Conservation (phyloP, 2,797 vertebrate species). For the Lycodopsis pacificus region DNA sequence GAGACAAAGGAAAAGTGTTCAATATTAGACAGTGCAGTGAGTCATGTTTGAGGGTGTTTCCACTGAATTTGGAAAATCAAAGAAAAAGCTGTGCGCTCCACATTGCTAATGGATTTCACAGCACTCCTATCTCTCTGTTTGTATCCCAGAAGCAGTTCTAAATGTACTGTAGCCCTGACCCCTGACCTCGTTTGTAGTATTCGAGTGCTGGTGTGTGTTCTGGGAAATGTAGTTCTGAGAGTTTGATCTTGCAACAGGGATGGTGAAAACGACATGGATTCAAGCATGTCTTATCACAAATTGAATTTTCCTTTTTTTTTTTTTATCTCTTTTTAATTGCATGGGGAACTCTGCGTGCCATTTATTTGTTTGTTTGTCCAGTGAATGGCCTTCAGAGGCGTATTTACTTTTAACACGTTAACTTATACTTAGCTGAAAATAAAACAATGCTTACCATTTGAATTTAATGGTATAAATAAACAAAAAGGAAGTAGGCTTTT, state of each 20-base stretch:
- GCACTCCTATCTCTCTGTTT: constrained; percentile 52
- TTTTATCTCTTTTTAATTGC: constrained; percentile 67
- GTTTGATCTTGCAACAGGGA: constrained; percentile 32
- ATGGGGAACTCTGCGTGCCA: constrained; percentile 72
- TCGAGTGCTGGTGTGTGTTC: constrained; percentile 47
- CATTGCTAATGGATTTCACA: constrained; percentile 72
- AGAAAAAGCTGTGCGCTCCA: constrained; percentile 43
- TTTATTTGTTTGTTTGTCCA: constrained; percentile 57
- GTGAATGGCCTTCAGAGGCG: constrained; percentile 43
- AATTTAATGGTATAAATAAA: constrained; percentile 35
- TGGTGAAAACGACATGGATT: constrained; percentile 52
- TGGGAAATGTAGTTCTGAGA: constrained; percentile 48
- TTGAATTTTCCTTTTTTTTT: constrained; percentile 21
- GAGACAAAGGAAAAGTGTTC: constrained; percentile 74
- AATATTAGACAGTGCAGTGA: constrained; percentile 71
- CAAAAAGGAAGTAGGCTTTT: constrained; percentile 55
- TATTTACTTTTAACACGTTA: constrained; percentile 54
- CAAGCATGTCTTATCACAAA: constrained; percentile 50
- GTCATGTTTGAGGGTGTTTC: constrained; percentile 74
- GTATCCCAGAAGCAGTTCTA: constrained; percentile 46
- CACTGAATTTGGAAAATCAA: constrained; percentile 67
- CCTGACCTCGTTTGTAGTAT: constrained; percentile 59
- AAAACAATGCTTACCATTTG: constrained; percentile 39
- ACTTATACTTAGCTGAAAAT: constrained; percentile 61
- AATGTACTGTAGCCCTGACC: constrained; percentile 48